Evolutionary conservation across 2,113 vertebrate genomes (phyloP).

Genomic region (Collichthys lucidus): DNA sequence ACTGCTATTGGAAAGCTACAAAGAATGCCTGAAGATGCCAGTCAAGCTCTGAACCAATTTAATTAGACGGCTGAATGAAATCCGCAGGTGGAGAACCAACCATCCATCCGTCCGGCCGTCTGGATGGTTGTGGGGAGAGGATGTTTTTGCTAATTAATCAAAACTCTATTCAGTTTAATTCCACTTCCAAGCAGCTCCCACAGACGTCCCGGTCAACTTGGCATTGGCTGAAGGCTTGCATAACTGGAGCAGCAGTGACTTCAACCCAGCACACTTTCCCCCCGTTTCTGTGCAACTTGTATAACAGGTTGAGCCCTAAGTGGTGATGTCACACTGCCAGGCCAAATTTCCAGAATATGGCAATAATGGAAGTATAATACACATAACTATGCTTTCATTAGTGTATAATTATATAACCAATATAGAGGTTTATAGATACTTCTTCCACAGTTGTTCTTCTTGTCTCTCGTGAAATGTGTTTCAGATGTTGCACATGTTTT

Average conservation of each 20-base stretch:
- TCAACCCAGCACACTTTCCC: conserved; percentile 25
- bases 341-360: no score
- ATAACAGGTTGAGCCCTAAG: conserved; percentile 17
- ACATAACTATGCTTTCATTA: no score
- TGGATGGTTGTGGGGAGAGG: conserved; percentile 25
- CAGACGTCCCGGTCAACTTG: conserved; percentile 45
- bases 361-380: no score
- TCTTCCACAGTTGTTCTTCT: no score
- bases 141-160: conserved; percentile 69
- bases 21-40: conserved; percentile 50
- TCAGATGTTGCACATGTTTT: no score
- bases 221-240: conserved; percentile 55
- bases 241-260: conserved; percentile 63
- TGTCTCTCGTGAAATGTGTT: no score
- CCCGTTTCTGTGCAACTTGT: conserved; percentile 32
- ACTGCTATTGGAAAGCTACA: conserved; percentile 45
- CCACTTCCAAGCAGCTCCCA: conserved; percentile 53
- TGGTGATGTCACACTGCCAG: not conserved
- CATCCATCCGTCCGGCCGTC: conserved; percentile 16
- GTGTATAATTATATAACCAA: no score
- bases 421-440: no score
- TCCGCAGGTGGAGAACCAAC: conserved; percentile 52
- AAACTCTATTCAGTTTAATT: conserved; percentile 57
- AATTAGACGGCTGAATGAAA: conserved; percentile 43
- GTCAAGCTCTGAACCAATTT: conserved; percentile 50